Conservation (phyloP, 1,140 invertebrate species). For the Bicyclus anynana region DNA sequence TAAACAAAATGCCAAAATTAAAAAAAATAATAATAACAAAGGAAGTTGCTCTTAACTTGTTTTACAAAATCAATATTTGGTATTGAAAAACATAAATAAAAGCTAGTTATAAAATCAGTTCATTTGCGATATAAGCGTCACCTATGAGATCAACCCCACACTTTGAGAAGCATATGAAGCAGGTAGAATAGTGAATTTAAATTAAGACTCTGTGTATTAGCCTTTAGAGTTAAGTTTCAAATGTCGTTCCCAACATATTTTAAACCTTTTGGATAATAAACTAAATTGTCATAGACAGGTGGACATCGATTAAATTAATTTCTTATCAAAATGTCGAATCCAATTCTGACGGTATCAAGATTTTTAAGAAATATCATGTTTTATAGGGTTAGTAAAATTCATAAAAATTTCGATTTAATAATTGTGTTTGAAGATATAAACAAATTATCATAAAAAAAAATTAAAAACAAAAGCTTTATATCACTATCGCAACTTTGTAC, state of each 20-base stretch:
- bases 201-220: slow-evolving; percentile 8
- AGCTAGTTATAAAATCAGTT: no score
- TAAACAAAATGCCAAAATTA: no score
- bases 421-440: neutral
- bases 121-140: neutral
- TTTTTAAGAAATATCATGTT: no score
- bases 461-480: slow-evolving; percentile 1
- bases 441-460: neutral
- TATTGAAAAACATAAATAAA: no score
- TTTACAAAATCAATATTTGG: no score
- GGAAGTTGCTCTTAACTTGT: no score
- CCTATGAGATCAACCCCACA: neutral
- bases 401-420: no score
- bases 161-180: neutral
- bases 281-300: slow-evolving; percentile 42
- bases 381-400: no score
- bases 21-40: no score
- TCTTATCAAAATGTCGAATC: slow-evolving; percentile 50
- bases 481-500: slow-evolving; percentile 8
- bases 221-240: slow-evolving; percentile 7
- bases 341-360: slow-evolving; percentile 35
- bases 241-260: neutral
- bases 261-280: slow-evolving; percentile 12
- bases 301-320: slow-evolving; percentile 39
- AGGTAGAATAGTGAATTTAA: neutral